These are phyloP conservation scores for Chloropsis hardwickii DNA, from an alignment of 2,113 vertebrate genomes.

Conservation along the genomic window DNA sequence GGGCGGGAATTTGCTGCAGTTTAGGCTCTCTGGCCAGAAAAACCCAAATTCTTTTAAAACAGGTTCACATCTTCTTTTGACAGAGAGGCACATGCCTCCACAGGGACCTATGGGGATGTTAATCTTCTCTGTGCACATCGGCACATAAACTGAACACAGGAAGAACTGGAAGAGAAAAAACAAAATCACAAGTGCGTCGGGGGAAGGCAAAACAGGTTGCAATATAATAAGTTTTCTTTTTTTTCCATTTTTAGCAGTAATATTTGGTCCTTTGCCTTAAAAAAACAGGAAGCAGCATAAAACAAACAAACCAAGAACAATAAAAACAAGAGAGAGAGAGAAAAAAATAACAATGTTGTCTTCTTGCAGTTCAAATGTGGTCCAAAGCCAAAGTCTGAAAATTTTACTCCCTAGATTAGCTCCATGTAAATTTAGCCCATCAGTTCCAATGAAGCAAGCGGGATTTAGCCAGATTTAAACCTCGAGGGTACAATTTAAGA, in stretches of 20 bases:
- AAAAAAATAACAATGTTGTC: not conserved
- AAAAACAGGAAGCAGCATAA: not conserved
- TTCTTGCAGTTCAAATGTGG: not conserved
- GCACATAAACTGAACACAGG: slow-evolving; percentile 96
- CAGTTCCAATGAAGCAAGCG: not conserved
- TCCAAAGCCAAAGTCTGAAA: not conserved
- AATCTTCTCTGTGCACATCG: slow-evolving; percentile 99
- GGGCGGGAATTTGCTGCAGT: slow-evolving; percentile 97
- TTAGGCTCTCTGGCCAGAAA: slow-evolving; percentile 91
- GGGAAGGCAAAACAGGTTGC: not conserved
- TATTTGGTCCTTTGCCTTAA: not conserved
- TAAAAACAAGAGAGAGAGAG: not conserved
- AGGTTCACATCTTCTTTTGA: slow-evolving; percentile 93
- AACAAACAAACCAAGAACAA: slow-evolving; percentile 38
- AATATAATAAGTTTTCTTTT: not conserved
- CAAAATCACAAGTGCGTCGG: not conserved
- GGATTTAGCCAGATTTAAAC: not conserved
- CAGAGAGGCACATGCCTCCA: slow-evolving; percentile 95
- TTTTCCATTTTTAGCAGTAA: not conserved
- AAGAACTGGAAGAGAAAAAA: slow-evolving; percentile 84
- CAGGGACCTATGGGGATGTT: slow-evolving; percentile 96
- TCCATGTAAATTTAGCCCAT: not conserved
- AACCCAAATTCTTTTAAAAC: slow-evolving; percentile 97
- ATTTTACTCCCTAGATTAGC: not conserved
- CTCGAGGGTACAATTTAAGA: not conserved